Percentiles rank a stretch among this genome's conserved stretches.
phyloP scores from a whole-genome alignment of 2,797 vertebrate genomes.

The Semaprochilodus insignis region DNA sequence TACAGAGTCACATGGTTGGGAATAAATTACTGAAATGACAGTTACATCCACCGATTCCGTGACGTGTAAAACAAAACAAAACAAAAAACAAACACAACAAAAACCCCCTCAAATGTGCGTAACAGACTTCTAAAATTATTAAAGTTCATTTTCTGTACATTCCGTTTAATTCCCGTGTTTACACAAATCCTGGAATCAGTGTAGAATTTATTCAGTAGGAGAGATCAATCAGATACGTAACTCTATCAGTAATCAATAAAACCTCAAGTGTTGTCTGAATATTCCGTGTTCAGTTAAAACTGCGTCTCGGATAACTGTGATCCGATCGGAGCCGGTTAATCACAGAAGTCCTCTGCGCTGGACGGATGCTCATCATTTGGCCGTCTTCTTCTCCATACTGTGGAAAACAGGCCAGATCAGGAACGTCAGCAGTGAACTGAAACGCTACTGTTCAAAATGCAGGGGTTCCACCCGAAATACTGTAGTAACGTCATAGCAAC shows the following conservation, averaged over 20 bases:
- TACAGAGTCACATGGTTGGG: conserved; percentile 1
- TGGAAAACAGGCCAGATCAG: not conserved
- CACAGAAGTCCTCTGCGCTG: not conserved
- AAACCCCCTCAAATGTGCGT: not conserved
- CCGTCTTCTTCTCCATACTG: conserved; percentile 62
- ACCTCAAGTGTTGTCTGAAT: not conserved
- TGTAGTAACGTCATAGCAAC: too few species aligned
- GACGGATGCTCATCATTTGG: conserved; percentile 40
- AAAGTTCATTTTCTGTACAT: conserved; percentile 22
- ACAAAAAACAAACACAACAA: not conserved
- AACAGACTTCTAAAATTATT: conserved; percentile 31
- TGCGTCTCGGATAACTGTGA: not conserved
- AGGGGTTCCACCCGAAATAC: too few species aligned
- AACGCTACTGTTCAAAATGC: too few species aligned
- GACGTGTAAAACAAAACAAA: conserved; percentile 14
- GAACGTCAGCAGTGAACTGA: not conserved
- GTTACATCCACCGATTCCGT: conserved; percentile 3
- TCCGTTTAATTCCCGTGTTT: not conserved
- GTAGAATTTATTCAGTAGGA: not conserved
- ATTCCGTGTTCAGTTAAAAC: not conserved
- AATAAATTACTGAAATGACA: conserved; percentile 22
- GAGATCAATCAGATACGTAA: not conserved
- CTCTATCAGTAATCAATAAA: not conserved
- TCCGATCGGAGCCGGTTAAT: not conserved
- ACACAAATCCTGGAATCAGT: not conserved